Conservation (phyloP, 2,888 invertebrate genomes). For the Patella pellucida region DNA sequence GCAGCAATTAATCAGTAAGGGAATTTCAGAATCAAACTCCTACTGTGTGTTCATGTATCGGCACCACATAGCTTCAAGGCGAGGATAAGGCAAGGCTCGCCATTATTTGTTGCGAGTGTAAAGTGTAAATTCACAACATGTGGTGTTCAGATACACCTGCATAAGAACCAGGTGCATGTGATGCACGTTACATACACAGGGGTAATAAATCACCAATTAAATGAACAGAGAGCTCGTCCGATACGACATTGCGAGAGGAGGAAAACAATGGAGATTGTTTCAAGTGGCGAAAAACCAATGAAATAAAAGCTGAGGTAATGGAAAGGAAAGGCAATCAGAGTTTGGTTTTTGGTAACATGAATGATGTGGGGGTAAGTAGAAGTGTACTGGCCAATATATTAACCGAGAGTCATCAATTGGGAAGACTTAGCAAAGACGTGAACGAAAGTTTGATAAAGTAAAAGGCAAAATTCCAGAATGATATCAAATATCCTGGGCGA, state of each 20-base stretch:
- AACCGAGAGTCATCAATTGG: neutral
- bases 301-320: neutral
- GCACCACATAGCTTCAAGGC: neutral
- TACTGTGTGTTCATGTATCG: neutral
- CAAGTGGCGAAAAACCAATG: neutral
- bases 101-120: neutral
- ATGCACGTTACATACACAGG: neutral
- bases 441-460: neutral
- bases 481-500: neutral
- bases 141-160: neutral
- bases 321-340: neutral
- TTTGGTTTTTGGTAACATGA: neutral
- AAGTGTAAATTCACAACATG: neutral
- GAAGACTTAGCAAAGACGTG: neutral
- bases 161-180: neutral
- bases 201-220: neutral
- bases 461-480: neutral
- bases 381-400: neutral
- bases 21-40: neutral
- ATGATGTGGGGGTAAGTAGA: slow-evolving; percentile 1
- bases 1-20: neutral
- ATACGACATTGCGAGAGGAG: neutral
- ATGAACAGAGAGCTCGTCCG: neutral
- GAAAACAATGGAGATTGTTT: neutral
- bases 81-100: neutral